Evolutionary conservation across 2,888 invertebrate species (phyloP), one percentile per base, ranked within the genome.

Genomic region (Cotesia congregata): DNA sequence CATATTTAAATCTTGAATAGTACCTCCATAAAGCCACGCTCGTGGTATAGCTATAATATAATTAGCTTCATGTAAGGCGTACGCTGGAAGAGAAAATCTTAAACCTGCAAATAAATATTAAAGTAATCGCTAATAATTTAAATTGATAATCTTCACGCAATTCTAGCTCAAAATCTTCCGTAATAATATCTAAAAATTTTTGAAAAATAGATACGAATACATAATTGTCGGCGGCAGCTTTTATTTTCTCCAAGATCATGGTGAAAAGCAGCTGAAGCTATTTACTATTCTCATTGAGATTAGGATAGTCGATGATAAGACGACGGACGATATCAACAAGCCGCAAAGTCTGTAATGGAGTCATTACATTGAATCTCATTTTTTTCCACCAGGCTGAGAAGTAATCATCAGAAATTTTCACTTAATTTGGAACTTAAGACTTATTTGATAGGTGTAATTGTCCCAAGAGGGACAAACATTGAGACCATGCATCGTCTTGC

Each of bases 131-230:
- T 76, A 96, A 90, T 82, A 95, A 94, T 85, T 94, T 93, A 62
- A 97, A 89, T 9, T 93, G 91, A 75, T 90, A 91, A 83, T 95
- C 95, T 30, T 94, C 93, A 40, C 97, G 88, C 64, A 97, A 91
- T 30, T 94, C 94, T 85, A 96, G 81, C 93, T 93, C 3, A 95
- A 91, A 79, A 96, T 93, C 88, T 96, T 96, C 67, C 94, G 92
- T 79, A 96, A 90, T 62, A 96, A 90, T 90, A 83, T 93, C 93
- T 79, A 92, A 91, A 50, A 92, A 89, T 86, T 94, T 96, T 0
- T 96, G 95, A 87, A 97, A 94, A 62, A 98, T 93, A 0, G 98
- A 98, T 90, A 98, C 96, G 90, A 97, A 98, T 6, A 98, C 95
- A 90, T 98, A 98, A 80, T 96, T 95, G 86, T 96, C 95, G 6